A percentile compares a stretch with the other conserved stretches of the same genome.
Conservation (phyloP, 2,113 vertebrate genomes). For the Cranoglanis bouderius region DNA sequence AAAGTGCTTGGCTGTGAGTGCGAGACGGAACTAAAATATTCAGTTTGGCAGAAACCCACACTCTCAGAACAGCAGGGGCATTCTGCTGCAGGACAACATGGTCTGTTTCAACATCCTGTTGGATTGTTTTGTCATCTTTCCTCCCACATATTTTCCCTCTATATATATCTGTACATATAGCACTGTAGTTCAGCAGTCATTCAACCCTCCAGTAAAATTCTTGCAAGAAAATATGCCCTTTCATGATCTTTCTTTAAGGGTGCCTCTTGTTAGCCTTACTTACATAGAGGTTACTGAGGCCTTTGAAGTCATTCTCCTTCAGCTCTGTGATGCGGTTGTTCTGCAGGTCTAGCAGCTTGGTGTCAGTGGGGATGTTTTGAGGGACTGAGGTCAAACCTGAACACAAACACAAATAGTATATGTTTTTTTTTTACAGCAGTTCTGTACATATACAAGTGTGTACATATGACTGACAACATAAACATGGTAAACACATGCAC, state of each 20-base stretch:
- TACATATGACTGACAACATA: slow-evolving; percentile 28
- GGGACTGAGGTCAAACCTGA: slow-evolving; percentile 84
- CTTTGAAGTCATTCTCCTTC: slow-evolving; percentile 87
- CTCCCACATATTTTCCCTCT: background rate
- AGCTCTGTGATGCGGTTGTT: slow-evolving; percentile 87
- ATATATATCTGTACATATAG: background rate
- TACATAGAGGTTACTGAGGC: slow-evolving; percentile 85
- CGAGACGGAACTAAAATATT: slow-evolving; percentile 60
- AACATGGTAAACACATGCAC: background rate
- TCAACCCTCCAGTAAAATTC: background rate
- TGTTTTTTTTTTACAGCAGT: background rate
- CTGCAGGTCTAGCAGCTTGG: slow-evolving; percentile 89
- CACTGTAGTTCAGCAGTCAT: background rate
- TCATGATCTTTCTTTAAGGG: background rate
- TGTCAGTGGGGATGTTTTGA: slow-evolving; percentile 82
- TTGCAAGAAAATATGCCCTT: background rate
- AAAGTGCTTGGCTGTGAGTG: slow-evolving; percentile 51
- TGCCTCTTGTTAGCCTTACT: slow-evolving; percentile 55
- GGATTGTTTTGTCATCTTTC: slow-evolving; percentile 36
- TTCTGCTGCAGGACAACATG: slow-evolving; percentile 46
- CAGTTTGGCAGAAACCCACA: slow-evolving; percentile 50
- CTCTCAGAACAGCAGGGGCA: slow-evolving; percentile 44
- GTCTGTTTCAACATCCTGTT: slow-evolving; percentile 43
- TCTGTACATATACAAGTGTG: slow-evolving; percentile 54
- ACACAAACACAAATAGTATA: slow-evolving; percentile 54